phyloP scores from a whole-genome alignment of 2,888 invertebrate genomes.

The Campoplex nolae region DNA sequence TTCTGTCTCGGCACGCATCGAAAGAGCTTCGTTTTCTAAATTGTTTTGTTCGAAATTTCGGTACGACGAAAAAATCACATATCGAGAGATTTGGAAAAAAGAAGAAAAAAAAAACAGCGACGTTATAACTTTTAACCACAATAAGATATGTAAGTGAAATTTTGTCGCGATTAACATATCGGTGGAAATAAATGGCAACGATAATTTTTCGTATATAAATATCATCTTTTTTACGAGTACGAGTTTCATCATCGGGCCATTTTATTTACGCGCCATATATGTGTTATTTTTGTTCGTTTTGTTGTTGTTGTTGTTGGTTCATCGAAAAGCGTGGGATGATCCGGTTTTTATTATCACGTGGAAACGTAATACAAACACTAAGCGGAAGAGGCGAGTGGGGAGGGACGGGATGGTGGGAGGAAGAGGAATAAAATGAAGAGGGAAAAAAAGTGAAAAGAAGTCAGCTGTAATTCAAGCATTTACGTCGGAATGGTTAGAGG shows the following conservation, averaged over 20 bases:
- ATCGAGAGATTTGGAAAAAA: too few relatives aligned
- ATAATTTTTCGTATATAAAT: too few relatives aligned
- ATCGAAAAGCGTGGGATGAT: neutral
- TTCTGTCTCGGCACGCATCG: neutral
- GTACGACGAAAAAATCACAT: too few relatives aligned
- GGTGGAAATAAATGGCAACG: too few relatives aligned
- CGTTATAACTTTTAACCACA: too few relatives aligned
- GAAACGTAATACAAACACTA: neutral
- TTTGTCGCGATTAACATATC: too few relatives aligned
- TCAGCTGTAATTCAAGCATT: neutral
- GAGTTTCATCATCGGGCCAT: too few relatives aligned
- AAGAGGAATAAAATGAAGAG: neutral
- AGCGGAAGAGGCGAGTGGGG: neutral
- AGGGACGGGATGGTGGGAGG: neutral
- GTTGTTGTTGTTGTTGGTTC: neutral
- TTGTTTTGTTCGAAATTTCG: neutral
- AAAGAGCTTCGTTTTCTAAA: neutral
- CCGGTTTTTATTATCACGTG: conserved; percentile 21
- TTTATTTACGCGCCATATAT: neutral
- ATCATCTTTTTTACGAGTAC: too few relatives aligned
- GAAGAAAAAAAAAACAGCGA: too few relatives aligned
- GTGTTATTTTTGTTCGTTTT: too few relatives aligned
- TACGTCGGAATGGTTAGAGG: neutral
- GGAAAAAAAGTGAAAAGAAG: neutral
- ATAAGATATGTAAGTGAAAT: too few relatives aligned